phyloP scores from a whole-genome alignment of 1,140 invertebrate species.

The Hylaeus volcanicus region DNA sequence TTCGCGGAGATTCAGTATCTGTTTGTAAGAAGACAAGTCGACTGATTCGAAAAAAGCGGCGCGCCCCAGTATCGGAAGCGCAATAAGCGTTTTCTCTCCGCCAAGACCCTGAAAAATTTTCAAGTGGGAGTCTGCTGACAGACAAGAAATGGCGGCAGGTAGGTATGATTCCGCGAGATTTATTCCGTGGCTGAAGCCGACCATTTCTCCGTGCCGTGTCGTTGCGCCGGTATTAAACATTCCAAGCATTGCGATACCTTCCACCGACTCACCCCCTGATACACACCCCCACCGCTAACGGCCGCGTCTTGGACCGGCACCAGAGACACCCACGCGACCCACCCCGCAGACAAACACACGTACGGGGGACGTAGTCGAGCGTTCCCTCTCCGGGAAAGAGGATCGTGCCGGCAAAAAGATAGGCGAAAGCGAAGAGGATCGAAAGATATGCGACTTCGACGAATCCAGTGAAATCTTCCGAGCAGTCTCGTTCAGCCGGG shows the following conservation, averaged over 20 bases:
- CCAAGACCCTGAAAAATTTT: conserved; percentile 53
- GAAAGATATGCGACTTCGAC: conserved; percentile 38
- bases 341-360: background rate
- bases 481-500: background rate
- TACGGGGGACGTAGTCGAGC: background rate
- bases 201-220: conserved; percentile 71
- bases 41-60: background rate
- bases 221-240: conserved; percentile 77
- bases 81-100: conserved; percentile 54
- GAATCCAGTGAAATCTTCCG: conserved; percentile 40
- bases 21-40: background rate
- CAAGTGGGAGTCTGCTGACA: conserved; percentile 43
- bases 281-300: background rate
- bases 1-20: too few relatives aligned
- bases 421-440: conserved; percentile 15
- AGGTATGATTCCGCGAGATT: conserved; percentile 67
- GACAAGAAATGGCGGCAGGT: conserved; percentile 58
- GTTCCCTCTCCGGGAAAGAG: background rate
- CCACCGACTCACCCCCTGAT: conserved; percentile 31
- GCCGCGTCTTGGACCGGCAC: conserved; percentile 33
- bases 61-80: conserved; percentile 5
- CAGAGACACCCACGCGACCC: conserved; percentile 22
- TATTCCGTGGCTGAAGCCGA: conserved; percentile 71
- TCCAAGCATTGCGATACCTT: conserved; percentile 73
- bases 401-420: background rate